Base-by-base conservation (phyloP, 2,797 vertebrate genomes). In the Hylomyscus alleni region DNA sequence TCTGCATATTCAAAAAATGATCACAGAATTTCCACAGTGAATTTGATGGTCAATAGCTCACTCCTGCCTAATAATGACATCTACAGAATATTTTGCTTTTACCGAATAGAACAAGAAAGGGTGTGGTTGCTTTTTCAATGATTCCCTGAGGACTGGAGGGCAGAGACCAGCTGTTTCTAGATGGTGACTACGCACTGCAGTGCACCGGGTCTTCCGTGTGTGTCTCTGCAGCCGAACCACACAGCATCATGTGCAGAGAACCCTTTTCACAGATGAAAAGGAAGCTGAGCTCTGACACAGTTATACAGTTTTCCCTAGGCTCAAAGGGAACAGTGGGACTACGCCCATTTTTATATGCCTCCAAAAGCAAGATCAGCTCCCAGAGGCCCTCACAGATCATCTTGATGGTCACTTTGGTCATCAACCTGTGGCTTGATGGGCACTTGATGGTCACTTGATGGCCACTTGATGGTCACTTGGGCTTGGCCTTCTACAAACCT, bases 1-100 rank as follows among this genome's bases (percentile, higher is more conserved):
- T 78, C 89, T 89, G 92, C 4, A n/a, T 92, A 96, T 95, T 93
- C 91, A 96, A 96, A 96, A 86, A 95, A 90, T 94, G 97, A 95
- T 95, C 87, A 80, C 73, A 58, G 89, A 91, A 91, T 89, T 94
- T 94, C 95, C 91, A 88, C 81, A 34, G 87, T 34, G 94, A 87
- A 56, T 86, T 50, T 81, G 75, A 89, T 81, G 90, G 85, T 93
- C 65, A 3, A 22, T 95, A 88, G 87, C 50, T 94, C 94, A 83
- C 54, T 10, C 5, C 54, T 89, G 40, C 72, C 85, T 88, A 93
- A 95, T 85, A 95, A 90, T 96, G 91, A 60, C 22, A 13, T 94
- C 93, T 93, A 67, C 77, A 67, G 87, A 95, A 77, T 3, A 72
- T 56, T 91, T 95, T 83, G 95, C 69, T 95, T 90, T 95, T 95